Percentiles rank a stretch among this genome's conserved stretches.
These are phyloP conservation scores for Idaea aversata DNA, from an alignment of 2,888 invertebrate species.

Conservation along the genomic window DNA sequence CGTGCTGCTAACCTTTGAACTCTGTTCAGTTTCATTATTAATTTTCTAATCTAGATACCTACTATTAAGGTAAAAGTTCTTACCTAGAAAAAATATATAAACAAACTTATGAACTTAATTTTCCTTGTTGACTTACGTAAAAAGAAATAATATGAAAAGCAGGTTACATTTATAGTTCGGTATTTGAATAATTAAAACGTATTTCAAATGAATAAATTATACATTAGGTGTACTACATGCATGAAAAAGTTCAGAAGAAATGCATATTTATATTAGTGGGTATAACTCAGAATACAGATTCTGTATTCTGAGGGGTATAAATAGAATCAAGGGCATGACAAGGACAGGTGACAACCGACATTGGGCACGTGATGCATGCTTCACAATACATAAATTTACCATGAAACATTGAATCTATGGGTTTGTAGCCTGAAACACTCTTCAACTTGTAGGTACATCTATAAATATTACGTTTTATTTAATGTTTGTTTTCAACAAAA, in stretches of 20 bases:
- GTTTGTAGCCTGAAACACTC: background rate
- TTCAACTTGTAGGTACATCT: background rate
- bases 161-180: too few relatives aligned
- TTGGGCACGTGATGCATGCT: background rate
- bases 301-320: too few relatives aligned
- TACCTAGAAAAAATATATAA: too few relatives aligned
- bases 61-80: too few relatives aligned
- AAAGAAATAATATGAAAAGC: too few relatives aligned
- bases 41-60: too few relatives aligned
- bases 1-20: slow-evolving; percentile 12
- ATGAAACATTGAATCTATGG: background rate
- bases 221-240: background rate
- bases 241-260: background rate
- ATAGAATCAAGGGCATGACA: slow-evolving; percentile 1
- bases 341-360: slow-evolving; percentile 1
- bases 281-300: too few relatives aligned
- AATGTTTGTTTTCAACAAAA: too few relatives aligned
- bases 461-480: background rate
- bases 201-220: background rate
- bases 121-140: too few relatives aligned
- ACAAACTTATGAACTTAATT: too few relatives aligned
- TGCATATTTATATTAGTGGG: background rate
- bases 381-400: slow-evolving; percentile 2
- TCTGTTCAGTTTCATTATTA: background rate
- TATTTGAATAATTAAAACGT: background rate